These are phyloP conservation scores for Cromileptes altivelis DNA, from an alignment of 2,113 vertebrate genomes.

Conservation along the genomic window DNA sequence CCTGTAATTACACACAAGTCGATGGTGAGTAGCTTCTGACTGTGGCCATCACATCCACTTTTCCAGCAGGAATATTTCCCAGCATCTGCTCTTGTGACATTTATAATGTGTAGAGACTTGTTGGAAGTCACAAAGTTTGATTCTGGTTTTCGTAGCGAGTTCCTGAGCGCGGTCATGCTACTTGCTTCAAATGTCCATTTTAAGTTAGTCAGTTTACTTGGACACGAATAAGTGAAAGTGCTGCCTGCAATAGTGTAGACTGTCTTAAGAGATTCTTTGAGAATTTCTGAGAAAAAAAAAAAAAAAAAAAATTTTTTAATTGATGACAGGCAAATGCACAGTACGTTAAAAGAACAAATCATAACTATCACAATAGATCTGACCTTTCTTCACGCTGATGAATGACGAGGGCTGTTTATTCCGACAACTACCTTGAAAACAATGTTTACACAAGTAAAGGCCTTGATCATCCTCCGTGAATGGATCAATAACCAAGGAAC, in stretches of 20 bases:
- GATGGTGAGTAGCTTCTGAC: constrained; percentile 41
- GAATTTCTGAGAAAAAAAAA: constrained; percentile 31
- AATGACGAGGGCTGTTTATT: not conserved
- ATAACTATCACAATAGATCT: not conserved
- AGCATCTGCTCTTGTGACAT: constrained; percentile 46
- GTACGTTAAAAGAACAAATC: not conserved
- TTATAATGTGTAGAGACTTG: constrained; percentile 41
- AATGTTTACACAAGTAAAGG: constrained; percentile 70
- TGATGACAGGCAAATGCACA: not conserved
- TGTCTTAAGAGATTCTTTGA: not conserved
- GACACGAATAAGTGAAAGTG: constrained; percentile 41
- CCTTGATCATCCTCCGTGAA: constrained; percentile 63
- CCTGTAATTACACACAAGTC: constrained; percentile 67
- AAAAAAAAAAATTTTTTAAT: not conserved
- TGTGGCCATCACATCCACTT: not conserved
- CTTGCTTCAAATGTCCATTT: constrained; percentile 57
- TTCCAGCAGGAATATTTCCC: constrained; percentile 75
- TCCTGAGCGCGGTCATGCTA: not conserved
- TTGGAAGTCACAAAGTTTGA: not conserved
- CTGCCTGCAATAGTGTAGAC: constrained; percentile 10
- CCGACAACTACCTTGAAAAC: not conserved
- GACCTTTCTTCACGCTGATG: constrained; percentile 61
- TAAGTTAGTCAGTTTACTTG: not conserved
- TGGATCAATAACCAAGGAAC: constrained; percentile 52
- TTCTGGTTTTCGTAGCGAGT: not conserved